phyloP scores from a whole-genome alignment of 2,888 invertebrate genomes.

The Sipha maydis region DNA sequence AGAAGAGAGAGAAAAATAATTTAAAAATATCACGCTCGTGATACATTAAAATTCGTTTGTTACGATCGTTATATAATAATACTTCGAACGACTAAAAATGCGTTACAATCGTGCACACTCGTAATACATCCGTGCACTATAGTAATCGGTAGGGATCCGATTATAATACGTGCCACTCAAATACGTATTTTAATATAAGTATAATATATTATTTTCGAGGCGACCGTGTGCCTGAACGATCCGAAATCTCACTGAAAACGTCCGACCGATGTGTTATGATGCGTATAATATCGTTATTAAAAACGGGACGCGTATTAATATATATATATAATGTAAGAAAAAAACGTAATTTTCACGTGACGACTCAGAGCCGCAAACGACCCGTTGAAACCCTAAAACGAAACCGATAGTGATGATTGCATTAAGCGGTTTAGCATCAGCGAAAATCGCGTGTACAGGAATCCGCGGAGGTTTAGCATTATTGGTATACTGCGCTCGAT shows the following conservation, averaged over 20 bases:
- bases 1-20: background rate
- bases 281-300: background rate
- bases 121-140: background rate
- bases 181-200: no score
- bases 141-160: background rate
- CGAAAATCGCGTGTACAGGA: background rate
- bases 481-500: no score
- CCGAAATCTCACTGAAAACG: background rate
- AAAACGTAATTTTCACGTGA: background rate
- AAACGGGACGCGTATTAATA: background rate
- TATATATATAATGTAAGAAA: background rate
- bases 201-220: background rate
- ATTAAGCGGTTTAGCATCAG: background rate
- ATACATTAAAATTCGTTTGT: conserved; percentile 2
- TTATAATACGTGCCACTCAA: background rate
- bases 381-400: no score
- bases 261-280: background rate
- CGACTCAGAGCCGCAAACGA: background rate
- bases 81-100: background rate
- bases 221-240: background rate
- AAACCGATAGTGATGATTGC: background rate
- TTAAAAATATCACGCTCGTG: background rate
- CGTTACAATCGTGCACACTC: background rate
- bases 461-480: no score
- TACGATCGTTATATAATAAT: background rate